phyloP scores from a whole-genome alignment of 2,113 vertebrate genomes.

The Pseudorhombus dupliciocellatus region DNA sequence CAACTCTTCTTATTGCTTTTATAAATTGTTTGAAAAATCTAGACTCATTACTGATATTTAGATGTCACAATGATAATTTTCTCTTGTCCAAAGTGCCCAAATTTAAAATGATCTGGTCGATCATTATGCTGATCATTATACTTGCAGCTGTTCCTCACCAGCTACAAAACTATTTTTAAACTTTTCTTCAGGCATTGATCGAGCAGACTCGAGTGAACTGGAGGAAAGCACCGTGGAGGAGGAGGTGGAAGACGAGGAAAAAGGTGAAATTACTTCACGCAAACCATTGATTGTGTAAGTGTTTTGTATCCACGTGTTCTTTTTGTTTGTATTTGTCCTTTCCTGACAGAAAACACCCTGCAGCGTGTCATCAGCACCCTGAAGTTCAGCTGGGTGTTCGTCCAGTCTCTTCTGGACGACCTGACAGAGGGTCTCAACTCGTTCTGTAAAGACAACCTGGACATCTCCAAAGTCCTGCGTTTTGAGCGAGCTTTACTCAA shows the following conservation, averaged over 20 bases:
- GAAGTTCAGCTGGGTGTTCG: constrained; percentile 72
- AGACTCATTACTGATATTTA: too few species aligned
- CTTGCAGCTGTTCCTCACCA: background rate
- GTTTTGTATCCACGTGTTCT: background rate
- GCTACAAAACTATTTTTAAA: constrained; percentile 1
- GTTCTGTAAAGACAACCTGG: constrained; percentile 73
- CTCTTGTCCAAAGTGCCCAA: too few species aligned
- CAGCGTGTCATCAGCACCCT: constrained; percentile 64
- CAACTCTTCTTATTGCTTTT: too few species aligned
- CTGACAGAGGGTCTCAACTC: constrained; percentile 63
- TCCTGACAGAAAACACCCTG: constrained; percentile 68
- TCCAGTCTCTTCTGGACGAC: constrained; percentile 75
- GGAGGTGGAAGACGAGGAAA: constrained; percentile 58
- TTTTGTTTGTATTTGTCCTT: background rate
- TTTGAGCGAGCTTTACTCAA: constrained; percentile 69
- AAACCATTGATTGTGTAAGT: background rate
- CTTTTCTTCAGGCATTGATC: constrained; percentile 65
- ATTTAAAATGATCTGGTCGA: background rate
- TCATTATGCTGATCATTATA: background rate
- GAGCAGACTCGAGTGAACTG: constrained; percentile 58
- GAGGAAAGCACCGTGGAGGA: constrained; percentile 62
- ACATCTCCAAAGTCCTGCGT: constrained; percentile 75
- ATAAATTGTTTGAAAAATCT: too few species aligned
- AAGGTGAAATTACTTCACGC: constrained; percentile 41
- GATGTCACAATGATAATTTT: too few species aligned